Conservation (phyloP, 1,140 invertebrate genomes). For the Lucilia sericata region DNA sequence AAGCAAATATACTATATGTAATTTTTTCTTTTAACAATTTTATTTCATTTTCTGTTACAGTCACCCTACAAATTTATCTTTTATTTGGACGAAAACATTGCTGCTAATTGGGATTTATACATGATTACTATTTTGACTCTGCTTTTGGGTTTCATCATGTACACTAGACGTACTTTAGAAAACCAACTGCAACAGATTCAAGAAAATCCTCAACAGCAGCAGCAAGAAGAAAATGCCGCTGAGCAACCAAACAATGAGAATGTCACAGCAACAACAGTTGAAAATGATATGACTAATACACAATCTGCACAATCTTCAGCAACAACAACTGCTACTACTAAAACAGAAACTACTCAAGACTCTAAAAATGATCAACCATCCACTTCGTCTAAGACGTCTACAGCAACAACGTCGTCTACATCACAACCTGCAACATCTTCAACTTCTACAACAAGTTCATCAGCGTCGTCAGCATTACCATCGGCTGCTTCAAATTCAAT, state of each 20-base stretch:
- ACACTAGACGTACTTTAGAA: slow-evolving; percentile 77
- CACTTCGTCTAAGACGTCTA: slow-evolving; percentile 35
- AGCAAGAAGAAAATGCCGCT: slow-evolving; percentile 22
- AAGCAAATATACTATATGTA: not conserved
- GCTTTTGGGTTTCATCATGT: slow-evolving; percentile 84
- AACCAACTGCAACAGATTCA: slow-evolving; percentile 53
- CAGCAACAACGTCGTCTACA: slow-evolving; percentile 24
- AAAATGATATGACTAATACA: no score
- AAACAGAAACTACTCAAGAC: slow-evolving; percentile 9
- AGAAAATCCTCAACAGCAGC: slow-evolving; percentile 22
- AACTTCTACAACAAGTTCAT: slow-evolving; percentile 10
- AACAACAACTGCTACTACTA: not conserved
- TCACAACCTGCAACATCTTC: slow-evolving; percentile 4
- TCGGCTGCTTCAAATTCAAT: slow-evolving; percentile 44
- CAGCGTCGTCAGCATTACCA: slow-evolving; percentile 12
- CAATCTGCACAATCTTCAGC: not conserved
- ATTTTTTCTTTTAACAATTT: not conserved
- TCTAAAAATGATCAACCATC: slow-evolving; percentile 21
- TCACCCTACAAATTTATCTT: slow-evolving; percentile 76
- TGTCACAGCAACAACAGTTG: not conserved
- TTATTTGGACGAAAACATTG: slow-evolving; percentile 77
- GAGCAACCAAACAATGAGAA: not conserved
- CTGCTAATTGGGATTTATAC: slow-evolving; percentile 95
- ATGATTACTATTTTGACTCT: slow-evolving; percentile 85
- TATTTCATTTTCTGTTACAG: slow-evolving; percentile 62